Base-by-base conservation (phyloP, 2,888 invertebrate genomes). In the Crocallis elinguaria region DNA sequence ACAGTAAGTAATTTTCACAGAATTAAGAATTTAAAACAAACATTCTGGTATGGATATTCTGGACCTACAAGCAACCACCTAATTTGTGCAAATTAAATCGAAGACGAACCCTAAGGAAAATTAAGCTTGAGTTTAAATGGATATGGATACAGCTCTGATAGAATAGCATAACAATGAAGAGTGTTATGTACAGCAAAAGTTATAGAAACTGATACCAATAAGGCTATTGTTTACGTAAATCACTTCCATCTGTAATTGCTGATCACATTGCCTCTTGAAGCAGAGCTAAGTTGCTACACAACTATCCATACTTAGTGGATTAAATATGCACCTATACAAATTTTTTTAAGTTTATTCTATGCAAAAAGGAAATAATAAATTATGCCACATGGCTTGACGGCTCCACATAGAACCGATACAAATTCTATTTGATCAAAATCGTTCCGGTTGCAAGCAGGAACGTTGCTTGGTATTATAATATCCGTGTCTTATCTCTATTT, bases 401-500 rank as follows among this genome's bases (percentile, higher is more conserved):
- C 8, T 19, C 5, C 1, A 38, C 23, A 37, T 21, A 12, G 21
- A 37, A 37, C 25, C 25, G 25, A 5, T 16, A 13, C 11, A 14
- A 39, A 23, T 38, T 9, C 11, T 25, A 39, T 39, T 39, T 14
- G 11, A 19, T 39, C 30, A 21, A 17, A 29, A 21, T 21, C 11
- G 30, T 41, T 41, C 17, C 45, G 36, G 19, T 45, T 25, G 29
- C 12, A 25, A 29, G 11, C 27, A 41, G 17, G 12, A 16, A 25
- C 44, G 27, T 29, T 57, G 57, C 57, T 53, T 57, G 57, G 53
- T 49, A 35, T 29, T 35, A 21, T 2, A 14, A 9, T 32, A 42
- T 42, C 42, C 19, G 5, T 33, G 23, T 8, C 23, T 23, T 14
- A 61, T 60, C 55, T 57, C 44, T 29, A 23, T 14, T 49, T 54